Base-by-base conservation (phyloP, 2,113 vertebrate species). In the Echinops telfairi region DNA sequence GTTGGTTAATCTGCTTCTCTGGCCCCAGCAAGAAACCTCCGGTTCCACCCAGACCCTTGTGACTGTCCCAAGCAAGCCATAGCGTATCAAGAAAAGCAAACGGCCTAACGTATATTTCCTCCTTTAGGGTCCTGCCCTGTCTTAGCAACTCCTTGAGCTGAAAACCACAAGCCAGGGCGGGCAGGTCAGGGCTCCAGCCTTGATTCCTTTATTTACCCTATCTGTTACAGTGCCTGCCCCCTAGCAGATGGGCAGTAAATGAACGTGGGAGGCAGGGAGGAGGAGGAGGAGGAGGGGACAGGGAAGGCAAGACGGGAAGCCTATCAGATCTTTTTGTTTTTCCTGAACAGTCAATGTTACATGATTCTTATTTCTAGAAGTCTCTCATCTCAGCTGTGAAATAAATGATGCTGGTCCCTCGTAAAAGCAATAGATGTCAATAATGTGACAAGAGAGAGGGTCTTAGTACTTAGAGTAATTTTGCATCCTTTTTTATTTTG, bases 301-400 rank as follows among this genome's bases (percentile, higher is more conserved):
- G 40, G 57, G 16, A 38, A 57, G 57, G 31, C 47, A 53, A 53
- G 47, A 10, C 47, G 73, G 15, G 83, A 88, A 80, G 47, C 27
- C 58, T 23, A 78, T 77, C 68, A 90, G 77, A 77, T 88, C 60
- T 86, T 91, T 29, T 71, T 92, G 25, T 23, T 66, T 66, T 89
- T 17, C 11, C n/a, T n/a, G 90, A 22, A 60, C 78, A 73, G 88
- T 85, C 91, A 95, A 85, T 43, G 27, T 84, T 89, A 82, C 53
- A 88, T 81, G 31, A 0, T 86, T 93, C 93, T 92, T 91, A 95
- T 84, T 93, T 91, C 84, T 82, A 89, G 81, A 93, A 95, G 77
- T 87, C 90, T 66, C 77, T 83, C 90, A 92, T 43, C 66, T 95
- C 77, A 92, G 60, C 33, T 73, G 89, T 94, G 94, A 92, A 95